Base-by-base conservation (phyloP, 2,888 invertebrate genomes). In the Aporophyla lueneburgensis region DNA sequence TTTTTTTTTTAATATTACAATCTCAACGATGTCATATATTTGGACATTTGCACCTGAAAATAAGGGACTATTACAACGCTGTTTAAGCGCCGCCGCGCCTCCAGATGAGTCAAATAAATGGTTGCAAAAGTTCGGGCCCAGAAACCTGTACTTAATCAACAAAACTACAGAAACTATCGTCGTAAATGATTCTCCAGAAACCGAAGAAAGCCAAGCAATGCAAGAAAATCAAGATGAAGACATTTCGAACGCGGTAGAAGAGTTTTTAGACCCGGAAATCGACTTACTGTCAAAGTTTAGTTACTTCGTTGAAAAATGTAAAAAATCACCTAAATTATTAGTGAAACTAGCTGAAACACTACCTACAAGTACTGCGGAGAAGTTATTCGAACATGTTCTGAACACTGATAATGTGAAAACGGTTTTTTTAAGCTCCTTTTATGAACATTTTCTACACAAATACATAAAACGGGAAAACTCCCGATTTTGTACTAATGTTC, bases 31-130 rank as follows among this genome's bases (percentile, higher is more conserved):
- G 93, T 86, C 92, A 33, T 84, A 88, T 54, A 84, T 89, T n/a
- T 94, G 93, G 93, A 89, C 79, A 27, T 93, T 93, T 85, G 91
- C 92, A 5, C 87, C 91, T 33, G 86, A 89, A 46, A 91, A 92
- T 16, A 75, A 89, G 54, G 61, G 66, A 7, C 74, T 89, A 58
- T 74, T 93, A 56, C 81, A 91, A 59, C 85, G 82, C 16, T 93
- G 91, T 80, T 53, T 93, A 43, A 80, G 81, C 7, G 89, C 88
- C 5, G 90, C 91, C 1, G 70, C 82, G 0, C 86, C 86, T 1
- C 86, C 85, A n/a, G 87, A 89, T 1, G 70, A 80, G 0, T 80
- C 85, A 1, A 93, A 93, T 74, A 92, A 92, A 84, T 94, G 94
- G 94, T 56, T 86, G 4, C 78, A 83, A 74, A 86, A 80, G 33